phyloP scores from a whole-genome alignment of 92 coral and sea anemone genomes.

The Chrysogorgia sp. region DNA sequence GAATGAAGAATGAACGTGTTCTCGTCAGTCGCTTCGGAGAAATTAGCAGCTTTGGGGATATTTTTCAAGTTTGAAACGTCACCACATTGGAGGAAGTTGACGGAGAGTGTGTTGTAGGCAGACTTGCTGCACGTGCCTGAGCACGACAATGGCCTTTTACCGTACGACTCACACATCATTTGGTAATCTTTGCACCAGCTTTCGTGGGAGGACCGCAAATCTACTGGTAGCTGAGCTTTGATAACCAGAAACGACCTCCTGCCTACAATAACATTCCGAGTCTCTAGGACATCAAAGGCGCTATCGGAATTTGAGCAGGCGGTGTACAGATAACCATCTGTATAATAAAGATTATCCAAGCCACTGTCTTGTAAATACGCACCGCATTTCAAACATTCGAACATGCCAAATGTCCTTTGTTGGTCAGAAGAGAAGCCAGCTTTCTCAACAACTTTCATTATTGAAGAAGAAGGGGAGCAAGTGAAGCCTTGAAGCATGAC shows the following conservation, averaged over 20 bases:
- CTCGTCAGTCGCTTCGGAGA: conserved; percentile 38
- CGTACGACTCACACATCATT: conserved; percentile 65
- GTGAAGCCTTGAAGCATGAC: conserved; percentile 45
- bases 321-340: neutral
- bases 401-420: conserved; percentile 14
- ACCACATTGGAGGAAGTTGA: conserved; percentile 35
- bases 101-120: conserved; percentile 30
- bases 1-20: conserved; percentile 54
- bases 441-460: neutral
- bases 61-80: neutral
- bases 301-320: conserved; percentile 34
- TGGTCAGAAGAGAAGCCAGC: conserved; percentile 34
- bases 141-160: conserved; percentile 63
- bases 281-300: conserved; percentile 48
- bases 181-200: conserved; percentile 66
- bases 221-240: conserved; percentile 51
- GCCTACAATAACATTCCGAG: neutral
- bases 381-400: neutral
- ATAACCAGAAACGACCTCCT: conserved; percentile 42
- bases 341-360: neutral
- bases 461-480: neutral
- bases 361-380: neutral
- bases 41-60: conserved; percentile 40
- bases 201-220: conserved; percentile 25
- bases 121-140: conserved; percentile 29